Evolutionary conservation across 2,113 vertebrate species (phyloP).

Genomic region (Pygoscelis adeliae): DNA sequence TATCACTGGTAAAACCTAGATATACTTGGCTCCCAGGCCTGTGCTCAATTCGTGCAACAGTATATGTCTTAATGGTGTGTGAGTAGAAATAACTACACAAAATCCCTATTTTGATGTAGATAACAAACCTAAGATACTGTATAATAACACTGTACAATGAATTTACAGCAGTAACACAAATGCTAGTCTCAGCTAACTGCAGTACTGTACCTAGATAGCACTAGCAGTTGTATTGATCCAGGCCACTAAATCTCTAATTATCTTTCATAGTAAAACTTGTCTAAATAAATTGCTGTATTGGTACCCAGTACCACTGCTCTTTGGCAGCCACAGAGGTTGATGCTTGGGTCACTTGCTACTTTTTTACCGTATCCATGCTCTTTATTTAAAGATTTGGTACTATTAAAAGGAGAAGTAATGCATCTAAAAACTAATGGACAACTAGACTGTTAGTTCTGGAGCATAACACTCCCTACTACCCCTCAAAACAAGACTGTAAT

Average conservation of each 20-base stretch:
- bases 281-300: conserved; percentile 16
- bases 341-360: neutral
- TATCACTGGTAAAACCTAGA: neutral
- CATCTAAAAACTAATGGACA: neutral
- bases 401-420: neutral
- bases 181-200: neutral
- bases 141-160: neutral
- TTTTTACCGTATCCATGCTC: neutral
- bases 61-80: neutral
- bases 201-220: neutral
- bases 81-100: neutral
- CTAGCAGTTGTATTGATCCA: conserved; percentile 3
- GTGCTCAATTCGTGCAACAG: neutral
- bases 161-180: conserved; percentile 8
- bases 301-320: neutral
- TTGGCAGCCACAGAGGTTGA: neutral
- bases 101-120: neutral
- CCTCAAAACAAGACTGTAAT: neutral
- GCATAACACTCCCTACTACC: neutral
- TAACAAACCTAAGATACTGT: neutral
- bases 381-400: neutral
- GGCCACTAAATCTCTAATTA: conserved; percentile 51
- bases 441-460: neutral
- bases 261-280: conserved; percentile 39
- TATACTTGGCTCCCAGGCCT: neutral